Evolutionary conservation across 2,113 vertebrate genomes (phyloP), one percentile per base, ranked within the genome.

Genomic region (Caloenas nicobarica): DNA sequence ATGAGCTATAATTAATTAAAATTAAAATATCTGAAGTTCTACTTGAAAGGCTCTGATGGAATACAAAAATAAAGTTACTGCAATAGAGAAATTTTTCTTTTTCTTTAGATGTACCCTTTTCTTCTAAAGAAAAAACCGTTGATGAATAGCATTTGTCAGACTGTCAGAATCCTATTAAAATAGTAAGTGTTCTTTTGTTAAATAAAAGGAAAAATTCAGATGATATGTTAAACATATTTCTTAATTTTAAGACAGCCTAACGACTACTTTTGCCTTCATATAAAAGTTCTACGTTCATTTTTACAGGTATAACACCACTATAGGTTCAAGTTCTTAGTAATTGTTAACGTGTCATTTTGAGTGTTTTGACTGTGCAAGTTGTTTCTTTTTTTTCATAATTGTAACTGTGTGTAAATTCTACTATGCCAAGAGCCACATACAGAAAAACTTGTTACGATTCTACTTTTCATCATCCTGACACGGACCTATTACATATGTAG

Each of bases 171-270:
- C 29, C 57, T 53, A 2, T 61, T 80, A 34, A 69, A 91, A 51
- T 7, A 58, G 16, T 33, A 56, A 42, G 9, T 33, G 24, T 36
- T 86, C 69, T 66, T 74, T 65, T 42, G 24, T 90, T 86, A 70
- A 69, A 83, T 76, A 36, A 57, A 72, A 38, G 9, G 10, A 34
- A 84, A 90, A 58, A 31, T 42, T 54, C 51, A 86, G 86, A 18
- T 72, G 46, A 28, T 92, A 51, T 51, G 42, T 85, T n/a, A 81
- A 68, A 62, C 13, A 13, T 44, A 51, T 68, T 68, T 83, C 29
- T 56, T 79, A 53, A 65, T 28, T 64, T 94, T 61, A 65, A 92
- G 83, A 84, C 84, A 91, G 50, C 34, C 8, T 91, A 79, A 93
- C n/a, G 87, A 85, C 69, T 26, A 57, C 61, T 40, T 79, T 7